Conservation (phyloP, 2,888 invertebrate genomes). For the Dusona sp. region DNA sequence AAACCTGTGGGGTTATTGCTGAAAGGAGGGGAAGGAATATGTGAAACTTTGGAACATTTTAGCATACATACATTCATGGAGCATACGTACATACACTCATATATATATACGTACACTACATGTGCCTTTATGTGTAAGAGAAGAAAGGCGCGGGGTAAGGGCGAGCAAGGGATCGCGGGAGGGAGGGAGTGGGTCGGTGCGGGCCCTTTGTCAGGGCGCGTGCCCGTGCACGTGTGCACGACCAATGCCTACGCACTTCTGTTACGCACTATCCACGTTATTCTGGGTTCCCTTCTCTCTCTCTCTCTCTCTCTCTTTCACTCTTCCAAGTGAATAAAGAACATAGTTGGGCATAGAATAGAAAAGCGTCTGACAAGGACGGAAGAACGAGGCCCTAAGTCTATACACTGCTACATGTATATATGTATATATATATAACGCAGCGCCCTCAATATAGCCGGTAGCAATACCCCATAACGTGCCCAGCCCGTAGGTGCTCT, state of each 20-base stretch:
- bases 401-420: slow-evolving; percentile 30
- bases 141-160: background rate
- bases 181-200: slow-evolving; percentile 77
- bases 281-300: slow-evolving; percentile 59
- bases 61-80: background rate
- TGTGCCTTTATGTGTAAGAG: background rate
- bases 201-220: slow-evolving; percentile 84
- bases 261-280: slow-evolving; percentile 70
- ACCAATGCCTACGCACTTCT: slow-evolving; percentile 82
- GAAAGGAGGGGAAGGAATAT: slow-evolving; percentile 62
- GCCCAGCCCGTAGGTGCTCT: slow-evolving; percentile 72
- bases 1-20: slow-evolving; percentile 66
- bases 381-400: slow-evolving; percentile 43
- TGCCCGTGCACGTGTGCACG: slow-evolving; percentile 84
- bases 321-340: slow-evolving; percentile 49
- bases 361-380: slow-evolving; percentile 54
- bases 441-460: slow-evolving; percentile 68
- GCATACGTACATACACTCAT: background rate
- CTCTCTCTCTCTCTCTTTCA: slow-evolving; percentile 60
- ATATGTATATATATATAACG: slow-evolving; percentile 49
- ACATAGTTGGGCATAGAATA: slow-evolving; percentile 42
- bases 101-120: background rate
- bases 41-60: slow-evolving; percentile 18
- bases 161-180: slow-evolving; percentile 63
- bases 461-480: slow-evolving; percentile 58